Evolutionary conservation across 2,113 vertebrate species (phyloP).

Genomic region (Plestiodon gilberti): DNA sequence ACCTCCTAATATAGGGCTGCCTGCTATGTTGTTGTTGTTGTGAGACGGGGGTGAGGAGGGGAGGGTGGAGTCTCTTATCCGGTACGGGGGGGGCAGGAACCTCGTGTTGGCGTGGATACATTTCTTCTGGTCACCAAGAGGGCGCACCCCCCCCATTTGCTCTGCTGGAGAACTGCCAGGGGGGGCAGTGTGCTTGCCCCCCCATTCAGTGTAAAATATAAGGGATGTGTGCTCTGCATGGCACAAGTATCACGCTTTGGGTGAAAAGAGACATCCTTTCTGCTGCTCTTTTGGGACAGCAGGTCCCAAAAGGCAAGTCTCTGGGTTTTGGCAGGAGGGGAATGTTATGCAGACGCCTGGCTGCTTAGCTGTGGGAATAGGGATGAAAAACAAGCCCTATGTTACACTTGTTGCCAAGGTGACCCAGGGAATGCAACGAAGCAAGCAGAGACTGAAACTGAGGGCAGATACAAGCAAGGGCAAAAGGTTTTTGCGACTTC

Average conservation of each 20-base stretch:
- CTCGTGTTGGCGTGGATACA: not conserved
- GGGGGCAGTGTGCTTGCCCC: not conserved
- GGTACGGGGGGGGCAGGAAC: not conserved
- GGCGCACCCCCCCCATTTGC: not conserved
- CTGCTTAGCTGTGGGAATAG: not conserved
- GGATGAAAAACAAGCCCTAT: not conserved
- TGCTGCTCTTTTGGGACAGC: not conserved
- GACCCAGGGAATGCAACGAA: not conserved
- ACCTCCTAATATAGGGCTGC: no score
- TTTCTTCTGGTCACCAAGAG: not conserved
- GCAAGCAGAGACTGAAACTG: no score
- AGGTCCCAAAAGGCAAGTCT: not conserved
- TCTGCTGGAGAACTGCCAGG: no score
- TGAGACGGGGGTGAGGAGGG: not conserved
- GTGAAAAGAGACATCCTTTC: not conserved
- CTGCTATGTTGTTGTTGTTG: not conserved
- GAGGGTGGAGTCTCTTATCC: not conserved
- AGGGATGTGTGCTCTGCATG: not conserved
- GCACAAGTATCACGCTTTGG: not conserved
- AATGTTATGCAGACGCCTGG: not conserved
- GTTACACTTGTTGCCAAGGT: conserved; percentile 11
- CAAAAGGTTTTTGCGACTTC: not conserved
- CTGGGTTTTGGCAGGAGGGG: not conserved
- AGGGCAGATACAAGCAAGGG: not conserved
- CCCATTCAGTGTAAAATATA: no score